A percentile compares a stretch with the other conserved stretches of the same genome.
Evolutionary conservation across 2,113 vertebrate species (phyloP).

Genomic region (Brachyhypopomus gauderio): DNA sequence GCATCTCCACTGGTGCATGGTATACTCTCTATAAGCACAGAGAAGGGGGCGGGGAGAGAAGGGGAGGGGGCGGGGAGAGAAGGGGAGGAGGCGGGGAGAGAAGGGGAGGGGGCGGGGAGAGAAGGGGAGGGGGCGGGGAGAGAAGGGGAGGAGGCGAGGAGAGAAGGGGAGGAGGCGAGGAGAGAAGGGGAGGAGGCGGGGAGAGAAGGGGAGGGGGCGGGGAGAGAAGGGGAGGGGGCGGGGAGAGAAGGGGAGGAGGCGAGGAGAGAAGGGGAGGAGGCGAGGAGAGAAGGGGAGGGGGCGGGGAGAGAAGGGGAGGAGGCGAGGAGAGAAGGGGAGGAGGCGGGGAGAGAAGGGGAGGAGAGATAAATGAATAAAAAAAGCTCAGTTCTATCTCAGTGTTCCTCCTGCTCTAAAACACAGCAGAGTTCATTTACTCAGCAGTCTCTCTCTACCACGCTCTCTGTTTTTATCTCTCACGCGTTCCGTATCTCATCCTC

Average conservation of each 20-base stretch:
- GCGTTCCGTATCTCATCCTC: constrained; percentile 50
- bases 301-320: too few relatives aligned
- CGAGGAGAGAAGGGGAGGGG: too few relatives aligned
- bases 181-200: constrained; percentile 8
- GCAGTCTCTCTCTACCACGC: constrained; percentile 71
- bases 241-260: too few relatives aligned
- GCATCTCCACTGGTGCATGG: neutral
- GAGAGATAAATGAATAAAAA: constrained; percentile 19
- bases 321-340: neutral
- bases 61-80: neutral
- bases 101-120: too few relatives aligned
- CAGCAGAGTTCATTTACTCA: constrained; percentile 86
- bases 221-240: too few relatives aligned
- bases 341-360: neutral
- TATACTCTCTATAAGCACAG: constrained; percentile 16
- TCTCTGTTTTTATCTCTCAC: constrained; percentile 36
- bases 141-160: too few relatives aligned
- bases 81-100: too few relatives aligned
- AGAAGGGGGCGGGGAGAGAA: neutral
- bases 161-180: too few relatives aligned
- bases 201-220: neutral
- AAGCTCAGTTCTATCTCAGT: constrained; percentile 45
- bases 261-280: too few relatives aligned
- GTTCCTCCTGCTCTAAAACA: constrained; percentile 77
- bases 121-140: too few relatives aligned